Percentiles rank a stretch among this genome's conserved stretches.
These are phyloP conservation scores for Sternotherus odoratus DNA, from an alignment of 2,797 vertebrate genomes.

Conservation along the genomic window DNA sequence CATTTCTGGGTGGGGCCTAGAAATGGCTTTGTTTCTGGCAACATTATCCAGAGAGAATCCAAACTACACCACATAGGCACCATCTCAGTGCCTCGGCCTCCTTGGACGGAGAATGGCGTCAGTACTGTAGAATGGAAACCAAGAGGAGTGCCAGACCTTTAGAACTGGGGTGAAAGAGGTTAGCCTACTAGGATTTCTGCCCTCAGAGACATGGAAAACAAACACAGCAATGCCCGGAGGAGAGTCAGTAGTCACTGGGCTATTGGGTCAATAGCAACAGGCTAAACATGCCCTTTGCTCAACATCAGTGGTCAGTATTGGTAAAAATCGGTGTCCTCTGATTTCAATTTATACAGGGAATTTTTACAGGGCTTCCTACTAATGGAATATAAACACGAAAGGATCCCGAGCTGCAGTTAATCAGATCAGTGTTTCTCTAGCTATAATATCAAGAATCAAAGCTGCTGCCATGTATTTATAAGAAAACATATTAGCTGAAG, in stretches of 20 bases:
- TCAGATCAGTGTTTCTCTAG: background rate
- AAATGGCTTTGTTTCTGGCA: background rate
- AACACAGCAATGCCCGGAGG: background rate
- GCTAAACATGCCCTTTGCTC: background rate
- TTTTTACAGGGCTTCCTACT: fast-evolving
- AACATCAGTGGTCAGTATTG: fast-evolving
- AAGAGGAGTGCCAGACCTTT: fast-evolving
- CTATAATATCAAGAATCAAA: background rate
- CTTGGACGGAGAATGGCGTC: background rate
- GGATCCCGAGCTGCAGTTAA: background rate
- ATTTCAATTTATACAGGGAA: fast-evolving
- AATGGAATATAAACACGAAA: background rate
- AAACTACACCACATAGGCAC: background rate
- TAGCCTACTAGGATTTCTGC: background rate
- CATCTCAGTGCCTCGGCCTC: background rate
- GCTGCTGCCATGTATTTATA: background rate
- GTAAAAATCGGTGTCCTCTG: fast-evolving
- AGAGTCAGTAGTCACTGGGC: background rate
- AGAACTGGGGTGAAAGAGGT: background rate
- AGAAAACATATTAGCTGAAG: background rate
- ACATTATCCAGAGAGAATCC: background rate
- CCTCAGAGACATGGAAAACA: background rate
- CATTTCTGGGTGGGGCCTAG: background rate
- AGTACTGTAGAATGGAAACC: fast-evolving
- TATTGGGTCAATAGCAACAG: too few species aligned